phyloP scores from a whole-genome alignment of 1,140 invertebrate species.

The Diachasma alloeum region DNA sequence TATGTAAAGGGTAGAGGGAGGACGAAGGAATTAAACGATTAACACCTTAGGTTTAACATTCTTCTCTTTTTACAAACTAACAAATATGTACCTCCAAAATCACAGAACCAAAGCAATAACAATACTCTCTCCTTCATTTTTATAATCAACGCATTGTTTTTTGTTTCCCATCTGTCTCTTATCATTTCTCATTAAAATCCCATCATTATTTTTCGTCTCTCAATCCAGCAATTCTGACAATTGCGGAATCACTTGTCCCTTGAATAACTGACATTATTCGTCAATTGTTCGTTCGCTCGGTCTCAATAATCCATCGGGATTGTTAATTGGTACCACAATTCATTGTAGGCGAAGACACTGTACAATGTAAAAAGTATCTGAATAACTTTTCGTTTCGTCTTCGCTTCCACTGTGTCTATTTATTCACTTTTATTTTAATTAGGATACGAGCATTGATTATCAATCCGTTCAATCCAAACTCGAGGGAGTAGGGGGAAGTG shows the following conservation, averaged over 20 bases:
- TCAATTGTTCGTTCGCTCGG: not conserved
- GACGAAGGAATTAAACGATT: constrained; percentile 58
- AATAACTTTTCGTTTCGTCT: constrained; percentile 31
- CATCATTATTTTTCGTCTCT: not conserved
- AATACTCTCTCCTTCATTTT: constrained; percentile 47
- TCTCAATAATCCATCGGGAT: constrained; percentile 41
- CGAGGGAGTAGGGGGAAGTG: constrained; percentile 37
- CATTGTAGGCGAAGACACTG: constrained; percentile 62
- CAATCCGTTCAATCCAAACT: constrained; percentile 56
- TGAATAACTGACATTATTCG: not conserved
- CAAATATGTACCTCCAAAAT: constrained; percentile 64
- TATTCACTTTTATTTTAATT: constrained; percentile 36
- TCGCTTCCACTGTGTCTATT: constrained; percentile 34
- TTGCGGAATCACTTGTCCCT: not conserved
- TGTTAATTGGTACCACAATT: constrained; percentile 51
- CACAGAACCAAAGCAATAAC: constrained; percentile 65
- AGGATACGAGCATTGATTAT: constrained; percentile 51
- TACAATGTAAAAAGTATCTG: constrained; percentile 63
- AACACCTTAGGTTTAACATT: constrained; percentile 60
- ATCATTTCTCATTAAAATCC: not conserved
- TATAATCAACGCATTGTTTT: not conserved
- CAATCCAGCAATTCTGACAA: not conserved
- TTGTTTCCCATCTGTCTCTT: not conserved
- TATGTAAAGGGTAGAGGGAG: constrained; percentile 40
- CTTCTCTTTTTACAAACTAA: constrained; percentile 58